phyloP scores from a whole-genome alignment of 2,888 invertebrate species.

The Melinaea menophilus region DNA sequence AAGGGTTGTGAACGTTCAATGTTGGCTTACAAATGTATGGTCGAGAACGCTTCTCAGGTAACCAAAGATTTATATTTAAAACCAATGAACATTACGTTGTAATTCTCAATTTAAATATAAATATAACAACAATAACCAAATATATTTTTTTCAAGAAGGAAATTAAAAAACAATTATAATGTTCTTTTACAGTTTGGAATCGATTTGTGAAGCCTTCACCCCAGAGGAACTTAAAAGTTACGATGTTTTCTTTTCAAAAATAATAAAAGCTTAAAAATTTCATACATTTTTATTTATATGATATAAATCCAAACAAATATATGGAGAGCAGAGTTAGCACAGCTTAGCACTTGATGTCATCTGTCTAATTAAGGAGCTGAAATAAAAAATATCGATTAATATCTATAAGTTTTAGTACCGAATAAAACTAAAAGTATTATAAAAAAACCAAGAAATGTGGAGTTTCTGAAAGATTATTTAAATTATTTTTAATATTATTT shows the following conservation, averaged over 20 bases:
- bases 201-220: constrained; percentile 41
- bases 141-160: neutral
- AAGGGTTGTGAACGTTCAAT: constrained; percentile 67
- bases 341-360: neutral
- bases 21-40: constrained; percentile 59
- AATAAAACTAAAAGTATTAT: too few species aligned
- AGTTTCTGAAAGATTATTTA: too few species aligned
- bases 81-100: too few species aligned
- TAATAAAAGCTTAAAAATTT: too few species aligned
- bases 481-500: too few species aligned
- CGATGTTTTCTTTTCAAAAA: too few species aligned
- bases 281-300: too few species aligned
- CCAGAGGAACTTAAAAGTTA: too few species aligned
- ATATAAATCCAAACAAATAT: too few species aligned
- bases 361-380: neutral
- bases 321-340: too few species aligned
- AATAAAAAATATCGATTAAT: neutral
- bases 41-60: constrained; percentile 62
- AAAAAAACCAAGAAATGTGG: too few species aligned
- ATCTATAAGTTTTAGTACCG: too few species aligned
- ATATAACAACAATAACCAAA: neutral
- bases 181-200: constrained; percentile 52
- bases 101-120: neutral
- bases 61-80: neutral
- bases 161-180: neutral